phyloP scores from a whole-genome alignment of 2,113 vertebrate genomes.

The Astur gentilis region DNA sequence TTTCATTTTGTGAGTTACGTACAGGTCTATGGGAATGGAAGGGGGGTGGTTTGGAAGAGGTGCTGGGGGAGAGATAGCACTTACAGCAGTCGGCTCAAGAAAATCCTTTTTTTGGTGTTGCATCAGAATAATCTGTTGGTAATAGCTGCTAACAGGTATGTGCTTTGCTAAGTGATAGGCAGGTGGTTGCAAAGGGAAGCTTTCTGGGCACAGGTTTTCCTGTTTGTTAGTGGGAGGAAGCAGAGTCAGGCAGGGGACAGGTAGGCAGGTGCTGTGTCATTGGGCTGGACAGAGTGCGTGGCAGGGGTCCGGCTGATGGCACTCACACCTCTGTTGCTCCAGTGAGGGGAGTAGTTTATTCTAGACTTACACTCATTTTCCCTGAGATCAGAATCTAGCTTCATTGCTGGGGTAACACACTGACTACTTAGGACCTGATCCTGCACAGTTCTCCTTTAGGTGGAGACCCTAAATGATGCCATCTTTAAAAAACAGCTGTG shows the following conservation, averaged over 20 bases:
- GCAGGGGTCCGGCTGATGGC: background rate
- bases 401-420: background rate
- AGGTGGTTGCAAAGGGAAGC: background rate
- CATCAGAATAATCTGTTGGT: background rate
- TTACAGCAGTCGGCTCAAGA: background rate
- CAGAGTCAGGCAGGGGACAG: background rate
- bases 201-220: background rate
- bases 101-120: background rate
- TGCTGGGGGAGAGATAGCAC: background rate
- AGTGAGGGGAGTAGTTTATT: background rate
- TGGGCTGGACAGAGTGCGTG: accelerated
- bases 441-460: background rate
- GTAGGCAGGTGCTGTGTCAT: background rate
- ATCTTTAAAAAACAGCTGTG: background rate
- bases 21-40: background rate
- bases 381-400: background rate
- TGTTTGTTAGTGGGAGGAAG: background rate
- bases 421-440: background rate
- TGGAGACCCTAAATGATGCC: background rate
- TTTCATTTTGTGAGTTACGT: background rate
- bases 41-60: background rate
- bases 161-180: background rate
- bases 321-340: background rate
- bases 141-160: background rate
- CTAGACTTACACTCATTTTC: background rate